Conservation (phyloP, 2,888 invertebrate genomes). For the Trachelus troglodyta region DNA sequence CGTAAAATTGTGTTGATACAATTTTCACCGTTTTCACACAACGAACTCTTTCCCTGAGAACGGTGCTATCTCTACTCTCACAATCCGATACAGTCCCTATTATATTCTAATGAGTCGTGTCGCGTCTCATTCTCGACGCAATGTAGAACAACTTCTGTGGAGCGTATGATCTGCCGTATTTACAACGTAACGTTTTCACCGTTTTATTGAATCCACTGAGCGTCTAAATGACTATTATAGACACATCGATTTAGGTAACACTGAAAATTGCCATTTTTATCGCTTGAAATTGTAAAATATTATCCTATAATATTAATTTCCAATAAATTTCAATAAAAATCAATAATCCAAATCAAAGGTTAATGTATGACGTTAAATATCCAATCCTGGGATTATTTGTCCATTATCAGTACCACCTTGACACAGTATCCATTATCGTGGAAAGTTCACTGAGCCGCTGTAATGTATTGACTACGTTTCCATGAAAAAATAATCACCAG, state of each 20-base stretch:
- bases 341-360: not conserved
- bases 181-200: not conserved
- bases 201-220: not conserved
- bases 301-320: not conserved
- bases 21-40: not conserved
- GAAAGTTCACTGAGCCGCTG: not conserved
- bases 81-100: constrained; percentile 41
- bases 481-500: not conserved
- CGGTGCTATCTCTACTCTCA: constrained; percentile 54
- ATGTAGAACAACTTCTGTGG: constrained; percentile 32
- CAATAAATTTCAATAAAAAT: not conserved
- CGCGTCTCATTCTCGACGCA: constrained; percentile 16
- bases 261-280: not conserved
- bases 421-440: not conserved
- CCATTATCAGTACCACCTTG: not conserved
- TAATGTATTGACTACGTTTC: not conserved
- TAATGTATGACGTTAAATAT: not conserved
- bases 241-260: not conserved
- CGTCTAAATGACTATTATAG: not conserved
- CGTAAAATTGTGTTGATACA: not conserved
- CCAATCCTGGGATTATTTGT: not conserved
- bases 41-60: constrained; percentile 38
- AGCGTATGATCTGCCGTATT: not conserved
- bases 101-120: constrained; percentile 45
- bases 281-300: not conserved